These are phyloP conservation scores for Apteryx owenii DNA, from an alignment of 2,113 vertebrate genomes.

Conservation along the genomic window DNA sequence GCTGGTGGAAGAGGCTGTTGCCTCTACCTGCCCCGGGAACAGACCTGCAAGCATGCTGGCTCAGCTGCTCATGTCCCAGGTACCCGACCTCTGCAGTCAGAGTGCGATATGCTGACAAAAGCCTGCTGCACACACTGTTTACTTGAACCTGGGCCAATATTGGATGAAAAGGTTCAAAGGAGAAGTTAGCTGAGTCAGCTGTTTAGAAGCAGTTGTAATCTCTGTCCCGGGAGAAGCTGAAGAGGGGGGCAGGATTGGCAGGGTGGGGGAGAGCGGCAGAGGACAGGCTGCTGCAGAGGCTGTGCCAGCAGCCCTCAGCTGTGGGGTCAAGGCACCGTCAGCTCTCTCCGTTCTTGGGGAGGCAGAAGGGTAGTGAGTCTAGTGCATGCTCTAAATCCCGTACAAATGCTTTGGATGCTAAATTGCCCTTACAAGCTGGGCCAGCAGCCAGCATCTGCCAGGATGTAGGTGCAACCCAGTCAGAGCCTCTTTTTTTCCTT, in stretches of 20 bases:
- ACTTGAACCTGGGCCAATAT: background rate
- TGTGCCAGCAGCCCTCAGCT: too few species aligned
- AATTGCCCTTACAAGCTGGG: background rate
- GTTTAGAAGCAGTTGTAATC: background rate
- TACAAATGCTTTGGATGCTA: background rate
- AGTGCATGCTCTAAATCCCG: background rate
- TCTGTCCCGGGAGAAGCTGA: background rate
- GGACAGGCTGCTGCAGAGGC: background rate
- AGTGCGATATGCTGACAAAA: background rate
- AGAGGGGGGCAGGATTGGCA: background rate
- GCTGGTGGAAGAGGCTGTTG: background rate
- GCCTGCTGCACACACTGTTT: background rate
- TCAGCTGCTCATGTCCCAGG: rapidly evolving
- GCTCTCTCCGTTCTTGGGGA: background rate
- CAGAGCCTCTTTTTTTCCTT: background rate
- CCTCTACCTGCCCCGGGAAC: background rate
- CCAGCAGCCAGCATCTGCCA: background rate
- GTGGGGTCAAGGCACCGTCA: background rate
- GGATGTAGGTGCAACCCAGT: background rate
- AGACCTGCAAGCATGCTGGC: background rate
- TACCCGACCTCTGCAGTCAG: background rate
- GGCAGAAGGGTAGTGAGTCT: background rate
- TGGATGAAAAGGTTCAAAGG: background rate
- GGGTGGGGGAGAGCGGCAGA: background rate
- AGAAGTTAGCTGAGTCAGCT: background rate